phyloP scores from a whole-genome alignment of 2,113 vertebrate species.

The Mirounga angustirostris region DNA sequence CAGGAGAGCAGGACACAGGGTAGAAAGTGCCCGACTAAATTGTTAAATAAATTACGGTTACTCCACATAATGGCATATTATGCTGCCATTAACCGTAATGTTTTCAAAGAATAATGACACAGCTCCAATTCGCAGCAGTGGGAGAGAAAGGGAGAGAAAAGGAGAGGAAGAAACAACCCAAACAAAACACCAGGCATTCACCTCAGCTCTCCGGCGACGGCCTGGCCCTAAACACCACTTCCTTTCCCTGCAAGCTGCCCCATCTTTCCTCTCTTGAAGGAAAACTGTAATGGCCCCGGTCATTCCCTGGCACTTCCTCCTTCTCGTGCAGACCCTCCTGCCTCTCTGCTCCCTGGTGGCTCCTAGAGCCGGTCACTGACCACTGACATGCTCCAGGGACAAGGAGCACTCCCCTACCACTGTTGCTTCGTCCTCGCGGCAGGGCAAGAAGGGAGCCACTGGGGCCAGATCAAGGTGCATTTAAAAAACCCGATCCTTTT shows the following conservation, averaged over 20 bases:
- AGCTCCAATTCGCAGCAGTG: neutral
- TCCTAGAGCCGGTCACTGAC: neutral
- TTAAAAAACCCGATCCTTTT: neutral
- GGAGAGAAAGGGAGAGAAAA: neutral
- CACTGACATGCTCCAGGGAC: neutral
- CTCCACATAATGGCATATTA: constrained; percentile 57
- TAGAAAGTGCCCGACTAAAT: neutral
- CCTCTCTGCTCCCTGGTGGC: neutral
- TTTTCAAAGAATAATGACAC: constrained; percentile 62
- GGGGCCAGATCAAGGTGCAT: neutral
- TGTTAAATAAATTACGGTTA: constrained; percentile 51
- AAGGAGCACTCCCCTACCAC: neutral
- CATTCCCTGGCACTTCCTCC: neutral
- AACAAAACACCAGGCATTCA: neutral
- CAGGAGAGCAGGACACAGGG: neutral
- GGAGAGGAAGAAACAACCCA: neutral
- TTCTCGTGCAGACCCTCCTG: neutral
- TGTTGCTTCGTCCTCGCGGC: fast-evolving
- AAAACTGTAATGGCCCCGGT: neutral
- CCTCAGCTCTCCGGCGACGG: neutral
- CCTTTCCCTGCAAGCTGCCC: neutral
- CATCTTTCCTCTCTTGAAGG: neutral
- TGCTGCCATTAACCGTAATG: constrained; percentile 55
- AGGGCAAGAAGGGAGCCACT: neutral
- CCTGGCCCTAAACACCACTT: neutral